A percentile compares a stretch with the other conserved stretches of the same genome.
phyloP scores from a whole-genome alignment of 1,140 invertebrate genomes.

The Drosophila quadrilineata region DNA sequence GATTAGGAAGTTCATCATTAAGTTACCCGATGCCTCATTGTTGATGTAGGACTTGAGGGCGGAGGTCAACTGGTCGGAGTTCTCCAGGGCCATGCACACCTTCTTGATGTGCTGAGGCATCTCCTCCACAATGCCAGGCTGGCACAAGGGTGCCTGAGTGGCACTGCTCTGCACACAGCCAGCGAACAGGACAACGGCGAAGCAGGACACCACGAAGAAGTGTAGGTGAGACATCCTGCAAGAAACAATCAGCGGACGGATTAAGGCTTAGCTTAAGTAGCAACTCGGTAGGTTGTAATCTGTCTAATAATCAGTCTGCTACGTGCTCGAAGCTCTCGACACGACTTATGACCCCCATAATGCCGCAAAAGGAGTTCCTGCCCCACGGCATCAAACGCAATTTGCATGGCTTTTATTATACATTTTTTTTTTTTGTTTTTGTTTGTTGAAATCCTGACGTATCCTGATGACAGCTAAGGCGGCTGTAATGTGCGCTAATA shows the following conservation, averaged over 20 bases:
- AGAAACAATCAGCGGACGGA: not conserved
- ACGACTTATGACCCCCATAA: no score
- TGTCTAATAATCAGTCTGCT: not conserved
- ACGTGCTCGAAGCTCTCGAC: not conserved
- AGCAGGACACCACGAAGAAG: slow-evolving; percentile 49
- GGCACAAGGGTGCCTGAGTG: slow-evolving; percentile 60
- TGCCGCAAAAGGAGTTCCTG: not conserved
- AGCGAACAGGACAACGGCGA: slow-evolving; percentile 51
- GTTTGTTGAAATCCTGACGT: slow-evolving; percentile 18
- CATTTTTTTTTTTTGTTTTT: slow-evolving; percentile 1
- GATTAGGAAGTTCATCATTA: not conserved
- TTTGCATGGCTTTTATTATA: not conserved
- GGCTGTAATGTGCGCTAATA: slow-evolving; percentile 55
- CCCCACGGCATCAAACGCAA: not conserved
- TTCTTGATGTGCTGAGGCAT: slow-evolving; percentile 79
- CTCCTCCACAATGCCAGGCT: slow-evolving; percentile 71
- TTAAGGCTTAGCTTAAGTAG: slow-evolving; percentile 2
- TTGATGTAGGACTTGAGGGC: slow-evolving; percentile 76
- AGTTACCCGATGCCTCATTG: slow-evolving; percentile 74
- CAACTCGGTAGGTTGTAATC: no score
- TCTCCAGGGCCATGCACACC: slow-evolving; percentile 77
- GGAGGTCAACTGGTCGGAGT: slow-evolving; percentile 72
- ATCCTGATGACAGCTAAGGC: slow-evolving; percentile 6
- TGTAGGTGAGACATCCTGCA: slow-evolving; percentile 70
- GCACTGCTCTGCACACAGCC: slow-evolving; percentile 35